Base-by-base conservation (phyloP, 2,113 vertebrate genomes). In the Willisornis vidua region DNA sequence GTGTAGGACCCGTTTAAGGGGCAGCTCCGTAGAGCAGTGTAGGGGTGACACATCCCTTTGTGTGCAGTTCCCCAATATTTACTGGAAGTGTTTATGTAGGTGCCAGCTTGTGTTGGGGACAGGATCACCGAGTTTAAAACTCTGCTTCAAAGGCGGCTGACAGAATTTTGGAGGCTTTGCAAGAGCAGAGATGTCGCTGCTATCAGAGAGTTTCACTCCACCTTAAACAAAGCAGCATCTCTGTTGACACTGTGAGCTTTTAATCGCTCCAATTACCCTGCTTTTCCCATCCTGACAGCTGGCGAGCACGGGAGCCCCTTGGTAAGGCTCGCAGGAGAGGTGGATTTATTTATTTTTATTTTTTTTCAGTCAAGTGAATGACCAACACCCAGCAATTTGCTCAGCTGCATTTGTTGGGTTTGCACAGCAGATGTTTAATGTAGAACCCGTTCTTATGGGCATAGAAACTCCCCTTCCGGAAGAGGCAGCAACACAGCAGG, bases 251-350 rank as follows among this genome's bases (percentile, higher is more conserved):
- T 76, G 93, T 86, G 94, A 94, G 96, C 86, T 96, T 88, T 92
- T 97, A 97, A 96, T 96, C 90, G 28, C 90, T 93, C 76, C 94
- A 96, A 80, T 97, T 96, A 91, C 58, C 79, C 91, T 63, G 79
- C 66, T 83, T 66, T 70, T 73, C 71, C 84, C 70, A 55, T 68
- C 66, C 95, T 68, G 90, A 90, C 97, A 97, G 96, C 96, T 95
- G 96, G 89, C 51, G 26, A 4, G 7, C 70, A 89, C 58, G 14
- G 18, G 9, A 93, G 31, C 15, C 83, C 77, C 94, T 96, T 59
- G 71, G 67, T 77, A 79, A 81, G 67, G 70, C 85, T 81, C 73
- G 43, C 20, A 71, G 14, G 65, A 79, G 68, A 84, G 41, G 14
- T 78, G 18, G 51, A 24, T 57, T 81, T 71, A 12, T 51, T 51